phyloP scores from a whole-genome alignment of 1,140 invertebrate genomes.

The Neuroterus valhalla region DNA sequence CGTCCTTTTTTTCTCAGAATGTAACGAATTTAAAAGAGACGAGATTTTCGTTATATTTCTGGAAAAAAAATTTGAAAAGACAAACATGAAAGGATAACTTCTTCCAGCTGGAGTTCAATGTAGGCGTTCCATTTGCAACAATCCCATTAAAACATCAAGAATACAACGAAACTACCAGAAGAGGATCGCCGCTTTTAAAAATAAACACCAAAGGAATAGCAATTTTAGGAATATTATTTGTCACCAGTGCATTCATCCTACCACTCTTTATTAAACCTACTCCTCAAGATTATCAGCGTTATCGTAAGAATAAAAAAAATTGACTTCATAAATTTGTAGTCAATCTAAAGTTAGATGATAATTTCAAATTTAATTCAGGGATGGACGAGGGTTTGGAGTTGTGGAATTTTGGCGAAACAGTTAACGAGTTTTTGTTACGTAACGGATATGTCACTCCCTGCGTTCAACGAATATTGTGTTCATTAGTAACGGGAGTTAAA shows the following conservation, averaged over 20 bases:
- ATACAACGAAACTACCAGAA: constrained; percentile 31
- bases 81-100: neutral
- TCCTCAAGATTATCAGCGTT: constrained; percentile 23
- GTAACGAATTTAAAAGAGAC: no score
- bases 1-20: no score
- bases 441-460: constrained; percentile 65
- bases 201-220: constrained; percentile 61
- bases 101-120: constrained; percentile 62
- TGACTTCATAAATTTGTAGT: neutral
- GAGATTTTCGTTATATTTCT: no score
- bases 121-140: constrained; percentile 64
- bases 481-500: constrained; percentile 54
- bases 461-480: constrained; percentile 65
- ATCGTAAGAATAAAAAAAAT: constrained; percentile 13
- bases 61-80: no score
- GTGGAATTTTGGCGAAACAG: constrained; percentile 47
- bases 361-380: constrained; percentile 19
- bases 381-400: constrained; percentile 39
- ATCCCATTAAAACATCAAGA: constrained; percentile 58
- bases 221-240: constrained; percentile 57
- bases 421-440: constrained; percentile 61
- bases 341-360: no score
- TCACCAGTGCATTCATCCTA: constrained; percentile 50
- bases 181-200: constrained; percentile 50
- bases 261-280: constrained; percentile 57